These are phyloP conservation scores for Sarcophaga variegata DNA, from an alignment of 2,888 invertebrate genomes.

Conservation along the genomic window DNA sequence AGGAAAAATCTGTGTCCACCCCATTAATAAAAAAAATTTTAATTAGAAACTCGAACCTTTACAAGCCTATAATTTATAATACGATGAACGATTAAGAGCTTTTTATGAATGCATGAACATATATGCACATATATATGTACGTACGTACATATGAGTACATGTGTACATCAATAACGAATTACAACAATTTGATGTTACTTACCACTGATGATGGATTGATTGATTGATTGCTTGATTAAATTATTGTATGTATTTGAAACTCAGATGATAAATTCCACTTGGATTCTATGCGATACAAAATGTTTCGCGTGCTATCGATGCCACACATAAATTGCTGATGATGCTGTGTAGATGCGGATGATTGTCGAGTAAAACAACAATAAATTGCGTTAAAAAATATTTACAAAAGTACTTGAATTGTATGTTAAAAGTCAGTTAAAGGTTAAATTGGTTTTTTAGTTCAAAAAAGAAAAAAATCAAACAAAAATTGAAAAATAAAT, in stretches of 20 bases:
- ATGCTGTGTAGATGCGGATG: neutral
- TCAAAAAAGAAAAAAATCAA: neutral
- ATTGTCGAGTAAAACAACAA: neutral
- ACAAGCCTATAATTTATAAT: no score
- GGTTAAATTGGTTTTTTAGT: slow-evolving; percentile 59
- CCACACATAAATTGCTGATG: neutral
- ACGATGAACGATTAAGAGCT: no score
- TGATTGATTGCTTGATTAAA: slow-evolving; percentile 65
- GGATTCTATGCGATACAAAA: neutral
- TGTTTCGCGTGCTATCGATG: slow-evolving; percentile 5
- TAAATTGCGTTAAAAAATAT: neutral
- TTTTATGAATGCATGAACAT: no score
- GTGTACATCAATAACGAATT: neutral
- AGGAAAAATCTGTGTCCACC: no score
- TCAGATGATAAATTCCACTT: slow-evolving; percentile 15
- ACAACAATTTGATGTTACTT: slow-evolving; percentile 44
- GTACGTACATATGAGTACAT: no score
- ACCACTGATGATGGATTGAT: slow-evolving; percentile 49
- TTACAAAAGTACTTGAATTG: slow-evolving; percentile 36
- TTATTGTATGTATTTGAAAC: slow-evolving; percentile 60
- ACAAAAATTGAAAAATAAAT: slow-evolving; percentile 2
- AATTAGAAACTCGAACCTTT: no score
- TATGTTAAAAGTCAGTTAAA: slow-evolving; percentile 65
- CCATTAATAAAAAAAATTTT: no score
- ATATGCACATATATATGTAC: no score